These are phyloP conservation scores for Carcina quercana DNA, from an alignment of 2,888 invertebrate genomes.

Conservation along the genomic window DNA sequence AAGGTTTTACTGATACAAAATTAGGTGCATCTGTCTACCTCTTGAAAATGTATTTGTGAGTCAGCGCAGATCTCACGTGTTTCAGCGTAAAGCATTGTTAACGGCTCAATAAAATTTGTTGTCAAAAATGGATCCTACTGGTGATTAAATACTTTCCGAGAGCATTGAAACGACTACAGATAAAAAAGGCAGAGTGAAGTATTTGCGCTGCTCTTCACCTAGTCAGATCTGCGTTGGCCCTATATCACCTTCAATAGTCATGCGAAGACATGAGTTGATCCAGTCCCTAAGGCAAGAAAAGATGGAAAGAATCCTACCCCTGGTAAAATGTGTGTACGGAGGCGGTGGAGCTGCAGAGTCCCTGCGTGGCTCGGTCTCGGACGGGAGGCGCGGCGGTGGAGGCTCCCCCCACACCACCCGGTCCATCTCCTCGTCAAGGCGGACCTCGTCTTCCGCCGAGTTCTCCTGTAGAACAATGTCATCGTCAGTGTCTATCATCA, in stretches of 20 bases:
- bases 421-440: constrained; percentile 91
- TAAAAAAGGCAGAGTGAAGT: too few species aligned
- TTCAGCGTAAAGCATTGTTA: too few species aligned
- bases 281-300: neutral
- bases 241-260: neutral
- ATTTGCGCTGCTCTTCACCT: too few species aligned
- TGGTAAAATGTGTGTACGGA: constrained; percentile 19
- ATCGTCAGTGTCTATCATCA: neutral
- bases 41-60: too few species aligned
- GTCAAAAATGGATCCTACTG: too few species aligned
- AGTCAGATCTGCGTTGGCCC: neutral
- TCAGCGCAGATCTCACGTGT: too few species aligned
- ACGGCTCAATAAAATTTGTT: too few species aligned
- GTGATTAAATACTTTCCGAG: too few species aligned
- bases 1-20: too few species aligned
- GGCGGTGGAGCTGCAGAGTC: constrained; percentile 33
- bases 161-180: too few species aligned
- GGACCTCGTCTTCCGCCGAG: constrained; percentile 75
- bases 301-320: neutral
- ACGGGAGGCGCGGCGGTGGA: constrained; percentile 57
- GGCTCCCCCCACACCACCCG: constrained; percentile 85
- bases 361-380: constrained; percentile 41
- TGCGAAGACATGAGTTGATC: neutral
- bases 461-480: constrained; percentile 26
- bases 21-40: too few species aligned